Percentiles rank a stretch among this genome's conserved stretches.
These are phyloP conservation scores for Lordiphosa andalusiaca DNA, from an alignment of 2,888 invertebrate genomes.

Conservation along the genomic window DNA sequence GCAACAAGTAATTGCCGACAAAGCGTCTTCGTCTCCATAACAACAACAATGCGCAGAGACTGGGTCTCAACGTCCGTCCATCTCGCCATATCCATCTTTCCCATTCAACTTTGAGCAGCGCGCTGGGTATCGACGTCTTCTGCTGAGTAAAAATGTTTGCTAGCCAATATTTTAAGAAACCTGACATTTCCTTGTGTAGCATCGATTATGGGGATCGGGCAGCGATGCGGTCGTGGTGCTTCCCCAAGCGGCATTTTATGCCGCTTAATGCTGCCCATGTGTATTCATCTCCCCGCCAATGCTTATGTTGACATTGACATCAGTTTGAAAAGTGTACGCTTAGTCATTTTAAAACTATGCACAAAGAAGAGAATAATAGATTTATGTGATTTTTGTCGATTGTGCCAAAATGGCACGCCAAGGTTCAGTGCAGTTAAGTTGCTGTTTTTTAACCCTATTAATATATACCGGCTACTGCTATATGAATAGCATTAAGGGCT, in stretches of 20 bases:
- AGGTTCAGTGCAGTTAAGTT: no score
- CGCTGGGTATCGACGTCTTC: conserved; percentile 22
- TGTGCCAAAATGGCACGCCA: no score
- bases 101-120: conserved; percentile 27
- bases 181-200: conserved; percentile 60
- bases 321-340: conserved; percentile 50
- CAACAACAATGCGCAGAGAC: conserved; percentile 34
- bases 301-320: conserved; percentile 41
- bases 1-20: conserved; percentile 55
- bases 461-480: no score
- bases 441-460: no score
- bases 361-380: conserved; percentile 13
- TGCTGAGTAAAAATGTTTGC: conserved; percentile 46
- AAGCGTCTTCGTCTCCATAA: conserved; percentile 40
- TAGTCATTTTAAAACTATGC: conserved; percentile 26
- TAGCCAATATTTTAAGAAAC: conserved; percentile 60
- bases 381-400: no score
- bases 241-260: conserved; percentile 24
- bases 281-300: conserved; percentile 48
- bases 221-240: conserved; percentile 24
- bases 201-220: conserved; percentile 47
- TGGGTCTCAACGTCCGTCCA: conserved; percentile 18
- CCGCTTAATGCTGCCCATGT: conserved; percentile 45
- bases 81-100: conserved; percentile 29
- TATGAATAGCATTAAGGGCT: no score